These are phyloP conservation scores for Glaucidium brasilianum DNA, from an alignment of 2,113 vertebrate species.

Conservation along the genomic window DNA sequence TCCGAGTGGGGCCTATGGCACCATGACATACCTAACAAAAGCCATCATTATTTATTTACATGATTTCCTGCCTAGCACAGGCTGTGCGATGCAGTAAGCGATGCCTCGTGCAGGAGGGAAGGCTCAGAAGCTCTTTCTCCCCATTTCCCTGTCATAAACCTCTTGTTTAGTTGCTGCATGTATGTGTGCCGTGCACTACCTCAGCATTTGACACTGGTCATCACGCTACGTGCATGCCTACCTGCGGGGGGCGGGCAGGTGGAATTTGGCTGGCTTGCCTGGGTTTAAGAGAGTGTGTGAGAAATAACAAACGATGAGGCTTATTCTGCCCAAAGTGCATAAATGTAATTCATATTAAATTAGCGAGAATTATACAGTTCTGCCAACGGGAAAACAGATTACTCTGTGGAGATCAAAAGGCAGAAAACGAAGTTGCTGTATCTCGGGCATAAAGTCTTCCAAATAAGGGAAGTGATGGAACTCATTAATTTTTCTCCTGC, in stretches of 20 bases:
- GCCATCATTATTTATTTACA: conserved; percentile 87
- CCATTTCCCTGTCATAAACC: not conserved
- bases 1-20: conserved; percentile 93
- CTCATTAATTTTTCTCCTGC: conserved; percentile 31
- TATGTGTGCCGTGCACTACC: not conserved
- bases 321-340: not conserved
- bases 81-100: conserved; percentile 88
- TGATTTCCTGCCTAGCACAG: conserved; percentile 89
- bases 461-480: conserved; percentile 15
- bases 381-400: not conserved
- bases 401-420: conserved; percentile 36
- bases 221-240: not conserved
- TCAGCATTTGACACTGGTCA: not conserved
- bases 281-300: not conserved
- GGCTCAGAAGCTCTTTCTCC: not conserved
- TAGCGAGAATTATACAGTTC: conserved; percentile 1
- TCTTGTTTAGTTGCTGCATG: not conserved
- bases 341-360: conserved; percentile 19
- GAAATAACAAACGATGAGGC: not conserved
- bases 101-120: rapidly evolving
- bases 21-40: conserved; percentile 97
- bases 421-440: not conserved
- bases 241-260: not conserved
- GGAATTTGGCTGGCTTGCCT: not conserved
- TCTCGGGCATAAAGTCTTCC: not conserved